Conservation (phyloP, 92 coral and sea anemone genomes). For the Umimayanthus chanpuru region DNA sequence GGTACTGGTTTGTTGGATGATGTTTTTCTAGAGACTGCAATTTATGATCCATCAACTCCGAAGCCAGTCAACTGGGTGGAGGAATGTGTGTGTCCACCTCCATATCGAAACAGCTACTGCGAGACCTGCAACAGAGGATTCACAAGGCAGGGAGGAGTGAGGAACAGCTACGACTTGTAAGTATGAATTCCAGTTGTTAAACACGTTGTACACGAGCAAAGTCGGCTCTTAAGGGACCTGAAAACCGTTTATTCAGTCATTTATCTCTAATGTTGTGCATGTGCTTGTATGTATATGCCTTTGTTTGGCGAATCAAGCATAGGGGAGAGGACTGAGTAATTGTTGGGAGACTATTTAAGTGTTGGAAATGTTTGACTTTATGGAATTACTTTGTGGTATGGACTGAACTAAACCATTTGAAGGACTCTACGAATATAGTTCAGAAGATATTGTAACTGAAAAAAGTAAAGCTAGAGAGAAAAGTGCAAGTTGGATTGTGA, state of each 20-base stretch:
- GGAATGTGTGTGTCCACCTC: conserved; percentile 89
- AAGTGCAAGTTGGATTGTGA: too few relatives aligned
- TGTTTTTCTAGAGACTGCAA: conserved; percentile 85
- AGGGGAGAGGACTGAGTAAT: too few relatives aligned
- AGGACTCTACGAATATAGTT: neutral
- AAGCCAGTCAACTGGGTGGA: conserved; percentile 91
- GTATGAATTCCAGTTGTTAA: conserved; percentile 18
- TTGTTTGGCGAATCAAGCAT: too few relatives aligned
- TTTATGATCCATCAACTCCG: conserved; percentile 67
- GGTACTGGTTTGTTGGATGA: conserved; percentile 96
- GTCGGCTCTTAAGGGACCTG: too few relatives aligned
- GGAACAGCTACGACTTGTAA: conserved; percentile 80
- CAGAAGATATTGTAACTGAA: neutral
- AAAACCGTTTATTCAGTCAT: too few relatives aligned
- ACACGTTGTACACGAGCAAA: neutral
- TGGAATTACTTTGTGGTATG: too few relatives aligned
- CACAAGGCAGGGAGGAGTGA: conserved; percentile 64
- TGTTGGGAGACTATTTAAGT: too few relatives aligned
- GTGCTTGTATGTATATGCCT: too few relatives aligned
- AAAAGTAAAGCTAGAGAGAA: too few relatives aligned
- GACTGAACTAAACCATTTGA: neutral
- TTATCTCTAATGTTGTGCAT: too few relatives aligned
- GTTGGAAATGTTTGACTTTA: too few relatives aligned
- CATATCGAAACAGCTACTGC: conserved; percentile 78
- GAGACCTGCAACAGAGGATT: conserved; percentile 83